These are phyloP conservation scores for Nephila pilipes DNA, from an alignment of 1,140 invertebrate genomes.

Conservation along the genomic window DNA sequence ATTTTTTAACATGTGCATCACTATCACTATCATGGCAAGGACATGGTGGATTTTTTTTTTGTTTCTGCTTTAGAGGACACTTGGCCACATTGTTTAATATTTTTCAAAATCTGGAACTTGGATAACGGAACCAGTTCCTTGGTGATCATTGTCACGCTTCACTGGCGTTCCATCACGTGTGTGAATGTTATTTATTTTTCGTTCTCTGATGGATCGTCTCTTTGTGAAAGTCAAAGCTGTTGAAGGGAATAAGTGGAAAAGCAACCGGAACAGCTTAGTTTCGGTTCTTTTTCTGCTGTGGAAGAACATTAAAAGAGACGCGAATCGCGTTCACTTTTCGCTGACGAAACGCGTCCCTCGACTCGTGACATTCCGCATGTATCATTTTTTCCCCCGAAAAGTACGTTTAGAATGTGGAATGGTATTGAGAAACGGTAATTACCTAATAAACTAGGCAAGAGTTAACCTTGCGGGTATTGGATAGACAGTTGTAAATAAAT, in stretches of 20 bases:
- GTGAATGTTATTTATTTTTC: background rate
- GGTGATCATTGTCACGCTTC: constrained; percentile 1
- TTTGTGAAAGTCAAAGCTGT: background rate
- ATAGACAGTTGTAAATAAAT: background rate
- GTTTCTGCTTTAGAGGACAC: constrained; percentile 8
- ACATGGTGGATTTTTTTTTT: background rate
- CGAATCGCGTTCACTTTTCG: background rate
- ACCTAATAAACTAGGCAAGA: constrained; percentile 12
- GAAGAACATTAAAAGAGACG: background rate
- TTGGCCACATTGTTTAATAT: constrained; percentile 44
- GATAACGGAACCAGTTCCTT: constrained; percentile 45
- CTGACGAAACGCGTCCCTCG: constrained; percentile 15
- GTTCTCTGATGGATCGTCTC: constrained; percentile 32
- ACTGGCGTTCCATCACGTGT: constrained; percentile 12
- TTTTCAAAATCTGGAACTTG: background rate
- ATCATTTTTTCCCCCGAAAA: background rate
- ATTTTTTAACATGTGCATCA: constrained; percentile 38
- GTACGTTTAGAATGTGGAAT: background rate
- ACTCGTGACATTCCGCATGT: background rate
- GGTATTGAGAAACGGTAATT: constrained; percentile 26
- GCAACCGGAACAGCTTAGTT: constrained; percentile 9
- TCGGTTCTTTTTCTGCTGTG: background rate
- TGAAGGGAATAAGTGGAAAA: background rate
- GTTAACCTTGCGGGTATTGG: constrained; percentile 10
- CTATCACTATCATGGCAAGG: constrained; percentile 23